Evolutionary conservation across 2,888 invertebrate genomes (phyloP).

Genomic region (Dione vanillae): DNA sequence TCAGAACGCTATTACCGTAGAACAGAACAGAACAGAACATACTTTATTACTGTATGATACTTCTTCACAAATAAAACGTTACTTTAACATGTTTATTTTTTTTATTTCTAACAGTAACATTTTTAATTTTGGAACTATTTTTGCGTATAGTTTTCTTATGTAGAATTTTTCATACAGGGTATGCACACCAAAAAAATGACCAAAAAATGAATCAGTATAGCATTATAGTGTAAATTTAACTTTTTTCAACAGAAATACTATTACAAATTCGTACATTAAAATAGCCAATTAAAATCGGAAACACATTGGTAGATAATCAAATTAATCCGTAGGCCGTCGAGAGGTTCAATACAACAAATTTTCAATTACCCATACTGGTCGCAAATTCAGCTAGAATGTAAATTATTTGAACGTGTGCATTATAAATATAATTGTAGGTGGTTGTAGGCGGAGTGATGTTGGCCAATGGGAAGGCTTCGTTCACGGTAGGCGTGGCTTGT

Average conservation of each 20-base stretch:
- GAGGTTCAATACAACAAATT: slow-evolving; percentile 82
- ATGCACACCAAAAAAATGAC: too few relatives aligned
- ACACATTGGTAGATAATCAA: slow-evolving; percentile 61
- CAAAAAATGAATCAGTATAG: too few relatives aligned
- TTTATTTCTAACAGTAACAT: too few relatives aligned
- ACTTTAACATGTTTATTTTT: too few relatives aligned
- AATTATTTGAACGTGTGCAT: slow-evolving; percentile 82
- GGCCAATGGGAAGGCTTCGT: slow-evolving; percentile 69
- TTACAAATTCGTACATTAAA: slow-evolving; percentile 42
- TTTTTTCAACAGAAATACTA: not conserved
- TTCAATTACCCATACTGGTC: slow-evolving; percentile 82
- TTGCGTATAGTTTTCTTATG: too few relatives aligned
- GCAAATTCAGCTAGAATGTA: slow-evolving; percentile 84
- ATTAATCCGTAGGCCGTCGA: slow-evolving; percentile 65
- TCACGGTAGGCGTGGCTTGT: slow-evolving; percentile 71
- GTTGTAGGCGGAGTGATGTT: slow-evolving; percentile 69
- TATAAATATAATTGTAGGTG: slow-evolving; percentile 84
- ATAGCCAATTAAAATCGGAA: slow-evolving; percentile 47
- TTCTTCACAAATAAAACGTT: too few relatives aligned
- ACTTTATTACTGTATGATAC: too few relatives aligned
- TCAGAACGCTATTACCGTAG: too few relatives aligned
- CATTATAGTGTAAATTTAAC: not conserved
- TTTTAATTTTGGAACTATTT: too few relatives aligned
- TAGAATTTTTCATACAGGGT: too few relatives aligned
- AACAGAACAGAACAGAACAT: too few relatives aligned